Conservation (phyloP, 92 coral and sea anemone species). For the Porites divaricata region DNA sequence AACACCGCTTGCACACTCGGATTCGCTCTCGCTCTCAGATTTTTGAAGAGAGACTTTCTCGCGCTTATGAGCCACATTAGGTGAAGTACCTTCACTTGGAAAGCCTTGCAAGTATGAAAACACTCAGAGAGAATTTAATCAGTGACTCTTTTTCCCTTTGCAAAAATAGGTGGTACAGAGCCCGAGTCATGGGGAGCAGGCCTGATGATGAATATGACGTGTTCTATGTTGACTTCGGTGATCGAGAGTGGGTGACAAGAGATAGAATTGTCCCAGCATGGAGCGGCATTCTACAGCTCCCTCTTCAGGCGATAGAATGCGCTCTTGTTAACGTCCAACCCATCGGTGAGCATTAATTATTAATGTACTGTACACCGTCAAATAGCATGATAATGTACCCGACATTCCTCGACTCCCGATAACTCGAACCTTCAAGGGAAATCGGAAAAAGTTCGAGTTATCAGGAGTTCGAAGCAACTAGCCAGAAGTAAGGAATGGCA, state of each 20-base stretch:
- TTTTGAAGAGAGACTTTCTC: too few species aligned
- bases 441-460: too few species aligned
- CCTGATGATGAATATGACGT: slow-evolving; percentile 93
- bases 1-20: too few species aligned
- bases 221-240: slow-evolving; percentile 95
- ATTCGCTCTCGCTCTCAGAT: too few species aligned
- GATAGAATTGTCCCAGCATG: slow-evolving; percentile 80
- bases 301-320: slow-evolving; percentile 94
- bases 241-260: slow-evolving; percentile 87
- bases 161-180: slow-evolving; percentile 92
- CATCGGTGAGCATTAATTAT: slow-evolving; percentile 54
- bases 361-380: not conserved
- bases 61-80: too few species aligned
- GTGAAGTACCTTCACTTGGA: too few species aligned
- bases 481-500: too few species aligned
- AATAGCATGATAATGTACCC: not conserved
- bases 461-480: too few species aligned
- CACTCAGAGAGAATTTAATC: too few species aligned
- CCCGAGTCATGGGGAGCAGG: slow-evolving; percentile 86
- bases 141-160: not conserved
- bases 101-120: too few species aligned
- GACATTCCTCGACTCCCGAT: too few species aligned
- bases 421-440: too few species aligned
- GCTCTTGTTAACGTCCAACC: slow-evolving; percentile 82
- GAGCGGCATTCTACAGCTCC: slow-evolving; percentile 77